Conservation (phyloP, 64 coral and sea anemone genomes). For the Hydrozoanthus tunicans region DNA sequence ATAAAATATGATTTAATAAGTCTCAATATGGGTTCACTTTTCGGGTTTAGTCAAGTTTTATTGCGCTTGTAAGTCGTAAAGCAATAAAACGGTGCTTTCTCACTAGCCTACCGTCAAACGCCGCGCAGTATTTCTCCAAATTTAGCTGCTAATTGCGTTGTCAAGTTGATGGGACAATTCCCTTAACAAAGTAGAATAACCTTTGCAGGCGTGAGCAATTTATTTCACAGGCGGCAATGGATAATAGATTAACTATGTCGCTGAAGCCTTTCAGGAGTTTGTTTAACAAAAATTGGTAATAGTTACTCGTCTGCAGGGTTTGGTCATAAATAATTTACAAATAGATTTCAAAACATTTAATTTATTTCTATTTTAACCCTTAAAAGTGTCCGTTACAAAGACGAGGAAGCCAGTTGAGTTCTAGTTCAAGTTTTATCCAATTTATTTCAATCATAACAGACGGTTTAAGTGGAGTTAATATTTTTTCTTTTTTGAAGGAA, state of each 20-base stretch:
- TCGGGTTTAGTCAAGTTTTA: slow-evolving; percentile 46
- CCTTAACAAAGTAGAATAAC: slow-evolving; percentile 36
- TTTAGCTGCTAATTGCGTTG: slow-evolving; percentile 42
- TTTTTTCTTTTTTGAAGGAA: slow-evolving; percentile 7
- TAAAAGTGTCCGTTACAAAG: slow-evolving; percentile 33
- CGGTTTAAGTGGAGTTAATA: slow-evolving; percentile 20
- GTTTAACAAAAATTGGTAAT: slow-evolving; percentile 30
- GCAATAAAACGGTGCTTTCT: slow-evolving; percentile 48
- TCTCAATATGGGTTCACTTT: slow-evolving; percentile 44
- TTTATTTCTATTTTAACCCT: slow-evolving; percentile 27
- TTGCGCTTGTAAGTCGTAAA: slow-evolving; percentile 16
- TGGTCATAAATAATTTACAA: slow-evolving; percentile 48
- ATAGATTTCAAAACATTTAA: slow-evolving; percentile 14
- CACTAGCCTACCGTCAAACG: slow-evolving; percentile 39
- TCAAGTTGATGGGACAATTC: not conserved
- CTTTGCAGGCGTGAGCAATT: slow-evolving; percentile 7
- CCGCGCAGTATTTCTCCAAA: slow-evolving; percentile 1
- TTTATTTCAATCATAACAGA: slow-evolving; percentile 11
- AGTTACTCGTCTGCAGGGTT: not conserved
- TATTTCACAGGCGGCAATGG: slow-evolving; percentile 13
- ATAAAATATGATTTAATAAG: slow-evolving; percentile 26
- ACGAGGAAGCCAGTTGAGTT: not conserved
- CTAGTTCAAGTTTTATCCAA: slow-evolving; percentile 19
- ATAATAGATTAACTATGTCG: slow-evolving; percentile 14
- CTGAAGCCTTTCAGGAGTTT: not conserved